Base-by-base conservation (phyloP, 2,797 vertebrate species). In the Schizopygopsis malacanthus region DNA sequence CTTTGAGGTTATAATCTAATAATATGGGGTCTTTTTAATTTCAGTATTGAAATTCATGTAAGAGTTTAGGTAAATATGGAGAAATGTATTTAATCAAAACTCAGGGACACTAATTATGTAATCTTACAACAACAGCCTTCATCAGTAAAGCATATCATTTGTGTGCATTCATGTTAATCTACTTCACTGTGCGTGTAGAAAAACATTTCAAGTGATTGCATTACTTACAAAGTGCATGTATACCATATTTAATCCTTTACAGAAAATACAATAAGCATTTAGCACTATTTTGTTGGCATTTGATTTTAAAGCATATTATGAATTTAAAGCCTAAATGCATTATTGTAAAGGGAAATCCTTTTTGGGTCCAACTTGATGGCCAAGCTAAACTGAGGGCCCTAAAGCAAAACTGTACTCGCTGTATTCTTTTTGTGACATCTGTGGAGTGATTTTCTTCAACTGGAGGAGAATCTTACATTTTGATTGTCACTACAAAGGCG, bases 251-350 rank as follows among this genome's bases (percentile, higher is more conserved):
- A 4, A 33, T 16, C 45, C 25, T 52, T 75, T 33, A 3, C 9
- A 37, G 18, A 54, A 76, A 76, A 76, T 22, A 76, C 28, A 75
- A 75, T 52, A 52, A 75, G 10, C 5, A 28, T 75, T 52, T 54
- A 52, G 4, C 43, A 50, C 43, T 41, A 20, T 71, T 71, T 25
- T 43, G 22, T 43, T 71, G 41, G 10, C 4, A 43, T n/a, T 33
- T 33, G 16, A 28, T 33, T 52, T 25, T 75, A 18, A 50, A 50
- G n/a, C 4, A 9, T 33, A 33, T 33, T 50, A 50, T 33, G 72
- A 5, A 50, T 52, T 33, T 65, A 69, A 20, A 69, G 10, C 39
- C 22, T 43, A 43, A 22, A 71, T 71, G 18, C 3, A 20, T 69
- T 39, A 39, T 39, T 69, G 18, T 39, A 20, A 69, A 69, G 3